Conservation (phyloP, 2,797 vertebrate species). For the Bradypodion ventrale region DNA sequence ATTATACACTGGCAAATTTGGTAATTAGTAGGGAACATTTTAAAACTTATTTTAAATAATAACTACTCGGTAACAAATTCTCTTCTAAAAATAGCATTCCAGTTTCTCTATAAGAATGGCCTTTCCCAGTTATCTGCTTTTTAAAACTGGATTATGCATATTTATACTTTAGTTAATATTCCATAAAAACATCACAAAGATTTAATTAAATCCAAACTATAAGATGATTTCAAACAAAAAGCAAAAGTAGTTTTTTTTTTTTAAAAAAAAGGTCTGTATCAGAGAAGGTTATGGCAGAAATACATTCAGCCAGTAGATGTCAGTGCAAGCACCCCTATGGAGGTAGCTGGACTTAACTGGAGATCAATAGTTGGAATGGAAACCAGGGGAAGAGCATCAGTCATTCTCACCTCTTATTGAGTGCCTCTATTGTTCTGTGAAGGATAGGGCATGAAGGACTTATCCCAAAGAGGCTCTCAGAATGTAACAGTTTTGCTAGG, state of each 20-base stretch:
- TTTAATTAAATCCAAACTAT: not conserved
- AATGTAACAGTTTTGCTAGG: not conserved
- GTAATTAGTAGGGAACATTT: not conserved
- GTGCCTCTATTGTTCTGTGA: not conserved
- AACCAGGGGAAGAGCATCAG: fast-evolving
- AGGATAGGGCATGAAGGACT: slow-evolving; percentile 1
- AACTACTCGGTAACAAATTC: not conserved
- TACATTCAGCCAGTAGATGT: slow-evolving; percentile 51
- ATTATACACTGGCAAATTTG: too few relatives aligned
- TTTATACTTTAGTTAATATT: not conserved
- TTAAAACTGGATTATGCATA: not conserved
- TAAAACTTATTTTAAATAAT: not conserved
- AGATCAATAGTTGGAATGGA: slow-evolving; percentile 34
- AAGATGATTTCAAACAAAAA: too few relatives aligned
- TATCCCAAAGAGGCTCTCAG: slow-evolving; percentile 16
- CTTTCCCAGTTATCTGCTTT: not conserved
- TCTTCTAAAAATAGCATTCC: not conserved
- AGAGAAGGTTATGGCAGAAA: slow-evolving; percentile 39
- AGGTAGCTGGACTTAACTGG: slow-evolving; percentile 33
- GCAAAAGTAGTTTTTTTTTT: not conserved
- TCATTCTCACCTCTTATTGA: slow-evolving; percentile 21
- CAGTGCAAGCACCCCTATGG: slow-evolving; percentile 48
- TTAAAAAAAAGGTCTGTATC: not conserved
- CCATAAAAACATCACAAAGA: not conserved
- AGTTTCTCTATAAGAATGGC: not conserved